Evolutionary conservation across 2,888 invertebrate species (phyloP).

Genomic region (Schizotus pectinicornis): DNA sequence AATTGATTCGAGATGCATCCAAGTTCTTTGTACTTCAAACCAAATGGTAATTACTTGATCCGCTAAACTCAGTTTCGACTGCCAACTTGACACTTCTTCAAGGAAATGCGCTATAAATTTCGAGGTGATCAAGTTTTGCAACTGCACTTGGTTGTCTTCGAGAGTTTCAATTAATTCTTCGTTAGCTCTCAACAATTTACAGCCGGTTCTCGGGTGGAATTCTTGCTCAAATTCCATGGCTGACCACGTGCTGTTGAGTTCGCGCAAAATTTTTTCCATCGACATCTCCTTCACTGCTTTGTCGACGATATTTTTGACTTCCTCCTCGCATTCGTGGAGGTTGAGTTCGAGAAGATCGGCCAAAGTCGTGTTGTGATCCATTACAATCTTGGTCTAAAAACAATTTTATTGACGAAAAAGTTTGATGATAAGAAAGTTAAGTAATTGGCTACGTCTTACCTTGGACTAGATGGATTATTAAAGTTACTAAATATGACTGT

Average conservation of each 20-base stretch:
- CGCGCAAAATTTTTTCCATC: constrained; percentile 94
- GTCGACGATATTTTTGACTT: constrained; percentile 96
- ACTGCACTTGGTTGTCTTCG: constrained; percentile 96
- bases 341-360: constrained; percentile 90
- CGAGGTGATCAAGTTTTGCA: constrained; percentile 95
- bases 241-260: constrained; percentile 90
- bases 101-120: constrained; percentile 96
- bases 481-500: neutral
- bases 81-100: constrained; percentile 94
- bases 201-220: constrained; percentile 85
- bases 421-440: neutral
- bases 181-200: constrained; percentile 83
- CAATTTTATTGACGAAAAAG: neutral
- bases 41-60: constrained; percentile 92
- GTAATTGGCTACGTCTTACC: neutral
- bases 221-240: constrained; percentile 93
- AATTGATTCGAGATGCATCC: constrained; percentile 97
- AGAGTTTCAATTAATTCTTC: constrained; percentile 96
- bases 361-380: constrained; percentile 91
- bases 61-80: constrained; percentile 87
- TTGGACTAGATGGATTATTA: neutral
- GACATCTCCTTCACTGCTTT: constrained; percentile 99
- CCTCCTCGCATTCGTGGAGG: constrained; percentile 96
- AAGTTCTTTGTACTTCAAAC: constrained; percentile 97
- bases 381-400: constrained; percentile 86